Evolutionary conservation across 2,797 vertebrate species (phyloP).

Genomic region (Myotis findleyi): DNA sequence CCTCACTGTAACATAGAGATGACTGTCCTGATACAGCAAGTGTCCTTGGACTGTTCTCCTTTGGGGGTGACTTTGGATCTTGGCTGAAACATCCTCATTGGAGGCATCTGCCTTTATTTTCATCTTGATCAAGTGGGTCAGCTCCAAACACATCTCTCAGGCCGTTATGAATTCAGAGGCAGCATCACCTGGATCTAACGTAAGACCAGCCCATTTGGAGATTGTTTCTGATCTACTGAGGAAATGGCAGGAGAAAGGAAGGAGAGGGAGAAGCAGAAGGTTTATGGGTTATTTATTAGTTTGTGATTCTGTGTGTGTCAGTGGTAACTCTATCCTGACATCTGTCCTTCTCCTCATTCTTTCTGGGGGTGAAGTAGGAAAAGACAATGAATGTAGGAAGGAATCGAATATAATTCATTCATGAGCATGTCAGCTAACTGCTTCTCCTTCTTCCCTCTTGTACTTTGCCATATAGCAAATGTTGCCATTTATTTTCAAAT

Average conservation of each 20-base stretch:
- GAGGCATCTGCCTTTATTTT: neutral
- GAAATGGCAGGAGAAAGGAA: conserved; percentile 3
- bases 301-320: neutral
- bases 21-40: neutral
- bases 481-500: conserved; percentile 32
- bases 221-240: neutral
- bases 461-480: neutral
- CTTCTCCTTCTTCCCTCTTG: neutral
- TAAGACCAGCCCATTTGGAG: neutral
- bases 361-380: neutral
- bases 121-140: neutral
- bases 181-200: neutral
- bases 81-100: neutral
- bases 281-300: conserved; percentile 54
- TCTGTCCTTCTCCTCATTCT: neutral
- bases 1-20: neutral
- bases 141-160: neutral
- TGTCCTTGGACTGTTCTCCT: neutral
- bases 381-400: neutral
- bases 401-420: conserved; percentile 5
- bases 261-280: neutral
- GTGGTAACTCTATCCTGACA: conserved; percentile 1
- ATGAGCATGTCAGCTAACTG: conserved; percentile 5
- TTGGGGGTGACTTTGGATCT: neutral
- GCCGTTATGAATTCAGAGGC: neutral